Base-by-base conservation (phyloP, 2,797 vertebrate genomes). In the Cuculus canorus region DNA sequence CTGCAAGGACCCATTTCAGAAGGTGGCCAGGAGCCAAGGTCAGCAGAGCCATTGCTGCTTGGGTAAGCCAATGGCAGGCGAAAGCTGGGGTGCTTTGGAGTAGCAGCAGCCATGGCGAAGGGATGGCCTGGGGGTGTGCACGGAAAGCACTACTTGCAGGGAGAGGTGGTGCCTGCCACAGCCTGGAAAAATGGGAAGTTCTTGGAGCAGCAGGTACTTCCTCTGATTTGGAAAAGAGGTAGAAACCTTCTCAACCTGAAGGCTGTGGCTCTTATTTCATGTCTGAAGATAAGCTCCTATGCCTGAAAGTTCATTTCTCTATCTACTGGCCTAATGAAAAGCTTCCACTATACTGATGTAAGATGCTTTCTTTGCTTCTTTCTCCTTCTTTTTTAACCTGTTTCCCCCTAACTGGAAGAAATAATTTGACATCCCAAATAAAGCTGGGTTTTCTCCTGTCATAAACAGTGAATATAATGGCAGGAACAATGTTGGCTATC, bases 401-500 rank as follows among this genome's bases (percentile, higher is more conserved):
- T 54, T 79, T 77, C 5, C 5, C 18, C 18, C 4, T 8, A 35
- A 45, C 61, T 57, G 28, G 60, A 96, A 82, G 52, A 61, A 85
- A 78, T 73, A 90, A 92, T 88, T 95, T 81, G 78, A 93, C 33
- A 82, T 17, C 23, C 22, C 65, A 88, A 91, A 94, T 88, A 93
- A 96, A 95, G 70, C 43, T 85, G 84, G 72, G 83, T 88, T 97
- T 88, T 96, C 63, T 69, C 30, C 82, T 70, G 41, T 91, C 83
- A 50, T 88, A 90, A 96, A 78, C 70, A 41, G 35, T 54, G 43
- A 95, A 85, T 89, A 68, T 93, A 97, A 97, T 94, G 92, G 65
- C 92, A 96, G 86, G 95, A 96, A 97, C 95, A 95, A 95, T 63
- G 84, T 92, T 96, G 93, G 95, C 89, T 96, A 91, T 96, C 76